Conservation (phyloP, 1,140 invertebrate genomes). For the Probaryconus sp. region DNA sequence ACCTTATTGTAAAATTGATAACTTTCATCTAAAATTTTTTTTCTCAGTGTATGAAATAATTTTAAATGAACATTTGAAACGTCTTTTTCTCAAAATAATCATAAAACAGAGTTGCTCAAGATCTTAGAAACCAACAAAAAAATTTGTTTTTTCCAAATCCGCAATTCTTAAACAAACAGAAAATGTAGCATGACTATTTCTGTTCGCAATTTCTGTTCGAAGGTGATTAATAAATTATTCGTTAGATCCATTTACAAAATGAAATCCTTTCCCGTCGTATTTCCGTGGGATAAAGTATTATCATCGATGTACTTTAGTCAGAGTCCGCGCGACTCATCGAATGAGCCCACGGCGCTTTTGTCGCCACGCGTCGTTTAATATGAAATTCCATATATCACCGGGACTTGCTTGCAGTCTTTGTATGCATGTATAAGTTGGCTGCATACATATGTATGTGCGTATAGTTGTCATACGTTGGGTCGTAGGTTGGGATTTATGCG, state of each 20-base stretch:
- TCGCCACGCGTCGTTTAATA: conserved; percentile 57
- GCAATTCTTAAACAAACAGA: no score
- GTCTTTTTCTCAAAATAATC: no score
- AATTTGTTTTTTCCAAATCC: background rate
- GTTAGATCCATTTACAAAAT: conserved; percentile 39
- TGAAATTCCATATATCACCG: conserved; percentile 57
- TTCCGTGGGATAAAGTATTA: conserved; percentile 16
- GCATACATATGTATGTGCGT: conserved; percentile 55
- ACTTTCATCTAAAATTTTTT: no score
- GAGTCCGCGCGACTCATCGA: conserved; percentile 28
- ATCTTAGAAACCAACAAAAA: no score
- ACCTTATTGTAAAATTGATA: no score
- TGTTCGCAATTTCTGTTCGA: background rate
- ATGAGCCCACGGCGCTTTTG: conserved; percentile 35
- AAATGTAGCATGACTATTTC: no score
- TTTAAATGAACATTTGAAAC: no score
- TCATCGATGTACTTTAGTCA: conserved; percentile 24
- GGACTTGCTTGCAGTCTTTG: conserved; percentile 47
- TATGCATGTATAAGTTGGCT: conserved; percentile 51
- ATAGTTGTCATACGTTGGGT: conserved; percentile 46
- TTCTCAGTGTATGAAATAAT: no score
- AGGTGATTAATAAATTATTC: conserved; percentile 33
- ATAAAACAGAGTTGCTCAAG: no score
- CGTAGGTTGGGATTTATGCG: conserved; percentile 59
- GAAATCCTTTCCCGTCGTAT: conserved; percentile 26